phyloP scores from a whole-genome alignment of 2,797 vertebrate species.

The Rhynchotus rufescens region DNA sequence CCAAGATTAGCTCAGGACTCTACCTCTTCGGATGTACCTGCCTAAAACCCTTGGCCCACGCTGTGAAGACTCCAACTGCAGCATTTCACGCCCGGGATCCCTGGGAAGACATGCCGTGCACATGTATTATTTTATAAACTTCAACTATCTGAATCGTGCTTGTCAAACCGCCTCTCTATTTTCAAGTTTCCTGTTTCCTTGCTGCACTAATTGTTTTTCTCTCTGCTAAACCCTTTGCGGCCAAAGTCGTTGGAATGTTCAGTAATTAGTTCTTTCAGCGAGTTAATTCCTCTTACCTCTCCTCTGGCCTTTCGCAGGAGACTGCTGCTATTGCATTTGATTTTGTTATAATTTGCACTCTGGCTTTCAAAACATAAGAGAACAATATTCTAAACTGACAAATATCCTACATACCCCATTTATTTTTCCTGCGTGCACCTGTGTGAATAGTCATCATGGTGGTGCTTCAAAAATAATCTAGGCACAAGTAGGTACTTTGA shows the following conservation, averaged over 20 bases:
- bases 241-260: not conserved
- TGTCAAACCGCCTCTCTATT: not conserved
- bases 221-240: not conserved
- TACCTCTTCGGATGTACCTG: not conserved
- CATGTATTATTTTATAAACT: not conserved
- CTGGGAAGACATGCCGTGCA: not conserved
- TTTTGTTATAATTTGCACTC: not conserved
- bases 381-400: not conserved
- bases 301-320: not conserved
- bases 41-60: not conserved
- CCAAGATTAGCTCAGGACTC: not conserved
- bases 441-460: not conserved
- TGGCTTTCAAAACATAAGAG: not conserved
- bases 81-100: not conserved
- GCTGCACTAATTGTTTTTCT: not conserved
- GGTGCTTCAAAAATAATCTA: not conserved
- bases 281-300: not conserved
- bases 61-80: not conserved
- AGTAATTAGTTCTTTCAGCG: not conserved
- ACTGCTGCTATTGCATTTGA: not conserved
- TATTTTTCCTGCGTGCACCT: not conserved
- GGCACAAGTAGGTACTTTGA: not conserved
- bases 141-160: not conserved
- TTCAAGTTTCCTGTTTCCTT: not conserved
- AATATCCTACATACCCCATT: not conserved